A percentile compares a stretch with the other conserved stretches of the same genome.
Conservation (phyloP, 2,797 vertebrate species). For the Phoxinus dragarum region DNA sequence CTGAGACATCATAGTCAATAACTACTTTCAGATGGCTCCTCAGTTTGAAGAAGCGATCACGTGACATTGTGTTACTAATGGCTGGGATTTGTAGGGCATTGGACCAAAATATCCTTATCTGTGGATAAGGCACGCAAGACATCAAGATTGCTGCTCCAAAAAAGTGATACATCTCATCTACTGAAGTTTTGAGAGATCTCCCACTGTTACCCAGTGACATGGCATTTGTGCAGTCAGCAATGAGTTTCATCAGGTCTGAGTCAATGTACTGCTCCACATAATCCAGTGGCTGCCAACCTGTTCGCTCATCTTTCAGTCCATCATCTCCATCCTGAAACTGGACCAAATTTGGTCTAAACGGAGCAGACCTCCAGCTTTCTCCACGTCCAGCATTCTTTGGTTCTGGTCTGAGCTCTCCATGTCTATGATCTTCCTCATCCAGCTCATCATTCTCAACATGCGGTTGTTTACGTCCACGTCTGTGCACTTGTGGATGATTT, state of each 20-base stretch:
- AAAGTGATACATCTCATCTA: slow-evolving; percentile 30
- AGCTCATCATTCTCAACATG: too few species aligned
- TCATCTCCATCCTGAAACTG: too few species aligned
- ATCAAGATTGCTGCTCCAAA: slow-evolving; percentile 52
- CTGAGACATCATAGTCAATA: slow-evolving; percentile 39
- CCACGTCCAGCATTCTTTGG: too few species aligned
- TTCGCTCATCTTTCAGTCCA: too few species aligned
- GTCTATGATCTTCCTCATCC: too few species aligned
- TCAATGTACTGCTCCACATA: background rate
- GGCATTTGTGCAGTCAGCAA: background rate
- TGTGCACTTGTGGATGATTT: too few species aligned
- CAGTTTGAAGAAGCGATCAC: slow-evolving; percentile 46
- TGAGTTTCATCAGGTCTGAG: background rate
- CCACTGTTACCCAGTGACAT: background rate
- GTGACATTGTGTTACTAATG: slow-evolving; percentile 41
- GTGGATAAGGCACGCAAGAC: slow-evolving; percentile 53
- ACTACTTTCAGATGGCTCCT: slow-evolving; percentile 47
- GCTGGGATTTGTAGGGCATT: slow-evolving; percentile 41
- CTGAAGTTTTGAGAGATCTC: background rate
- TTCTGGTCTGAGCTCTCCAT: too few species aligned
- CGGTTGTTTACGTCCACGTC: too few species aligned
- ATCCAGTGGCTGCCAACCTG: too few species aligned
- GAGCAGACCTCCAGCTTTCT: too few species aligned
- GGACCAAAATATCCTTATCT: slow-evolving; percentile 43
- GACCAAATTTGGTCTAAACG: too few species aligned